Evolutionary conservation across 2,113 vertebrate genomes (phyloP), one percentile per base, ranked within the genome.

Genomic region (Calidris pygmaea): DNA sequence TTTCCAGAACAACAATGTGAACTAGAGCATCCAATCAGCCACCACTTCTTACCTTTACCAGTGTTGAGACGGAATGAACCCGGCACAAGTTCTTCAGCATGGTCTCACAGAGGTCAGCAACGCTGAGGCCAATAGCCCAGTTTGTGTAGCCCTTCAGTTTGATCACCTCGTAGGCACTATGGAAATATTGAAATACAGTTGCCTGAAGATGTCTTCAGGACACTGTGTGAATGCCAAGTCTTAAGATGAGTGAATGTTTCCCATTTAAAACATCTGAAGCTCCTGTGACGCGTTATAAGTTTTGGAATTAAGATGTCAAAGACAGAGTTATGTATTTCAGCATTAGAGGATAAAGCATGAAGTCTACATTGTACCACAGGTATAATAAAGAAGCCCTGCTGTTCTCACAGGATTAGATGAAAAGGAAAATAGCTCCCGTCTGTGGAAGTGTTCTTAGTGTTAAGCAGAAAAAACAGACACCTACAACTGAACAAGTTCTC

Each of bases 51-150:
- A 99, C 99, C 99, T 99, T 98, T 41, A 99, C 99, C 99, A 99
- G 99, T 15, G 99, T 99, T 87, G 99, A 99, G 34, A 99, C 99
- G 0, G 99, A 99, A 85, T 99, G 99, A 87, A 99, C 93, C 48
- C 99, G 96, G 95, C 87, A 98, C 74, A 99, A 96, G 95, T 99
- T 99, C 97, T 98, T 99, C 75, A 99, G 53, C 24, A 99, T 98
- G 93, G 98, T 98, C 96, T 99, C 99, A 2, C 98, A 98, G 62
- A 99, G 98, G 78, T 99, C 99, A 20, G 99, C 99, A 90, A 99
- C 99, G 12, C 99, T 99, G 70, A 99, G 90, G 47, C 99, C 99
- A 91, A 99, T 99, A 90, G 99, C 99, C 99, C 99, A 99, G 98
- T 99, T 99, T 55, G 99, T 99, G 95, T 99, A 99, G 9, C 99